These are phyloP conservation scores for Sarcophaga subvicina DNA, from an alignment of 2,888 invertebrate genomes.

Conservation along the genomic window DNA sequence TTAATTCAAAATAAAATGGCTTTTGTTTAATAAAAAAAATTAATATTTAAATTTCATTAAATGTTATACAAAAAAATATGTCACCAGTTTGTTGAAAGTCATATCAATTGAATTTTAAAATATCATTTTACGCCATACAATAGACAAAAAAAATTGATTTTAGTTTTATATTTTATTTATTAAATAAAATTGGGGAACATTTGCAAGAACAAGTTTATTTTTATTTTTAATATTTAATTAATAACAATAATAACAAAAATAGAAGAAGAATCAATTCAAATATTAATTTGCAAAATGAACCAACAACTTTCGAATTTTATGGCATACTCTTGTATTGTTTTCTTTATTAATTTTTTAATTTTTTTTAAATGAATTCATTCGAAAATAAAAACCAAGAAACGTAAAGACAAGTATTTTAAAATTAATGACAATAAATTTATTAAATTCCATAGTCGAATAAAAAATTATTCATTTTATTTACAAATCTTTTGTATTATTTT, in stretches of 20 bases:
- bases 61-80: too few relatives aligned
- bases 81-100: too few relatives aligned
- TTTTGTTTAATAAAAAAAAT: too few relatives aligned
- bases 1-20: too few relatives aligned
- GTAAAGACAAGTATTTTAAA: background rate
- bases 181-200: background rate
- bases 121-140: too few relatives aligned
- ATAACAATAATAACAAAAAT: too few relatives aligned
- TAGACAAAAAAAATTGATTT: too few relatives aligned
- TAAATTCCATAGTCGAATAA: background rate
- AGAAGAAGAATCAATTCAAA: too few relatives aligned
- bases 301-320: slow-evolving; percentile 34
- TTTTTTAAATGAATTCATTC: slow-evolving; percentile 9
- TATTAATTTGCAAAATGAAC: slow-evolving; percentile 11
- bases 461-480: background rate
- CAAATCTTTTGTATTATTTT: background rate
- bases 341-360: background rate
- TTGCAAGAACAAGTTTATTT: slow-evolving; percentile 7
- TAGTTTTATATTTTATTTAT: too few relatives aligned
- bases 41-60: too few relatives aligned
- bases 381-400: background rate
- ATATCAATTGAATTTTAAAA: too few relatives aligned
- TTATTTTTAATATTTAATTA: background rate
- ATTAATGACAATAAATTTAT: background rate
- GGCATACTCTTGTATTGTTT: background rate